phyloP scores from a whole-genome alignment of 2,113 vertebrate species.

The Pungitius pungitius region DNA sequence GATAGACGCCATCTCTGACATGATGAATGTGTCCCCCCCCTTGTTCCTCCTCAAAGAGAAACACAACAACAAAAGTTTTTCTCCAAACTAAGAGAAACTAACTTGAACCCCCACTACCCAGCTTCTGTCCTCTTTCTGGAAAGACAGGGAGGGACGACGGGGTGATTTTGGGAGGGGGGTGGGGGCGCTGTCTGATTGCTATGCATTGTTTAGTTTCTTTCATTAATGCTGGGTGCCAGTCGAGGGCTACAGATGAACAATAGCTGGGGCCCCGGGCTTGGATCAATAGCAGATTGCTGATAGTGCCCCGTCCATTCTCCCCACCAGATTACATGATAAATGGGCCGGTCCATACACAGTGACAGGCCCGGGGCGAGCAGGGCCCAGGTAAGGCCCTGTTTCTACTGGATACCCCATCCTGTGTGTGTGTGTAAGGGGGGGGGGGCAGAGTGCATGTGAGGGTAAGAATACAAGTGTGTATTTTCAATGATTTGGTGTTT shows the following conservation, averaged over 20 bases:
- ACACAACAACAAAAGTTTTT: constrained; percentile 80
- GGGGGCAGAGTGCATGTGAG: background rate
- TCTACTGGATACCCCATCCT: constrained; percentile 58
- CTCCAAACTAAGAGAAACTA: constrained; percentile 43
- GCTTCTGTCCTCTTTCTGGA: constrained; percentile 51
- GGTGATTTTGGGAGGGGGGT: constrained; percentile 42
- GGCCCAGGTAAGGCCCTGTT: constrained; percentile 78
- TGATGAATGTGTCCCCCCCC: constrained; percentile 75
- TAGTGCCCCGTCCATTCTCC: constrained; percentile 95
- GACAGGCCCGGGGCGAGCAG: constrained; percentile 86
- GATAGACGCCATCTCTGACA: constrained; percentile 72
- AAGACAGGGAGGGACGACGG: constrained; percentile 42
- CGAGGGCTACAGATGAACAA: constrained; percentile 93
- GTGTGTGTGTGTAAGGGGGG: background rate
- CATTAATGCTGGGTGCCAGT: constrained; percentile 97
- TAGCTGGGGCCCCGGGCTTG: constrained; percentile 86
- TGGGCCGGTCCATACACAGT: constrained; percentile 89
- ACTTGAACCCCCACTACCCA: constrained; percentile 16
- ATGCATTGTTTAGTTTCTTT: constrained; percentile 96
- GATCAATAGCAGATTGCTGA: constrained; percentile 99
- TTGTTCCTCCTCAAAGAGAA: constrained; percentile 70
- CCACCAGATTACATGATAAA: constrained; percentile 99
- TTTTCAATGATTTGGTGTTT: constrained; percentile 16
- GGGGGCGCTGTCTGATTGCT: constrained; percentile 82
- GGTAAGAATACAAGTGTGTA: background rate